These are phyloP conservation scores for Nephrotoma appendiculata DNA, from an alignment of 2,888 invertebrate species.

Conservation along the genomic window DNA sequence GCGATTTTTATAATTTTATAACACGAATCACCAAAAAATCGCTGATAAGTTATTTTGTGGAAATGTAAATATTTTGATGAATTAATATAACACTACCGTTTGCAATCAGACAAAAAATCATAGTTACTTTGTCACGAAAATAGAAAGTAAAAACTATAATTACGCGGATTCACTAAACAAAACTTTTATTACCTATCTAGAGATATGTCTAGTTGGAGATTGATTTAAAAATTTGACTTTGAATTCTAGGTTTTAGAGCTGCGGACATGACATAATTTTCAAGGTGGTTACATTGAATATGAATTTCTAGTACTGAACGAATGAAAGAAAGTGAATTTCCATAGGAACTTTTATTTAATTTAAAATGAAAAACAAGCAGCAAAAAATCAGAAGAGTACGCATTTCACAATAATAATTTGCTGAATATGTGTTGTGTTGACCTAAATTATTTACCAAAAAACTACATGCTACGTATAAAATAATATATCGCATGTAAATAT, in stretches of 20 bases:
- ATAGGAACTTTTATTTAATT: neutral
- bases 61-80: neutral
- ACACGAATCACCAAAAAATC: neutral
- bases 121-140: neutral
- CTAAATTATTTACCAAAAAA: neutral
- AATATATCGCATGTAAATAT: neutral
- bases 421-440: neutral
- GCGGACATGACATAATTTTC: neutral
- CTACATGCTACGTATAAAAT: neutral
- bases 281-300: neutral
- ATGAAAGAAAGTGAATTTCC: neutral
- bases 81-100: neutral
- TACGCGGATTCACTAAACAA: neutral
- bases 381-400: neutral
- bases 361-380: neutral
- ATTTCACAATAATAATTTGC: neutral
- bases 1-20: neutral
- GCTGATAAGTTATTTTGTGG: neutral
- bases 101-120: neutral
- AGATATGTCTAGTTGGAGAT: neutral
- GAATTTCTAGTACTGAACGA: neutral
- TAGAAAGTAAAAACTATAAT: neutral
- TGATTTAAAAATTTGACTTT: neutral
- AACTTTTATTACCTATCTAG: neutral
- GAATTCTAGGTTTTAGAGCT: neutral